Base-by-base conservation (phyloP, 2,113 vertebrate genomes). In the Malaclemys terrapin region DNA sequence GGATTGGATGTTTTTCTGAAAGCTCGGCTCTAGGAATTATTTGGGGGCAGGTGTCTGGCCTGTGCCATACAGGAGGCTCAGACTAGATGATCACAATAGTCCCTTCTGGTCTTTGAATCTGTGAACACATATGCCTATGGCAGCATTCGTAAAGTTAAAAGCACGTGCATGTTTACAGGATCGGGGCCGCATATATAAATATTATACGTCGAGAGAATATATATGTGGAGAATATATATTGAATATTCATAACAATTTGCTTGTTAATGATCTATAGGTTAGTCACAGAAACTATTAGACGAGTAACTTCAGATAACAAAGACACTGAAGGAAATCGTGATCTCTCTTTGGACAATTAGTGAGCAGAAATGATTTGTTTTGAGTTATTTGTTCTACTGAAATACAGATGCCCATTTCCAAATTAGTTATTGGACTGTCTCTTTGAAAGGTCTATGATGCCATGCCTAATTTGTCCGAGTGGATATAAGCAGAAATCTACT, bases 401-500 rank as follows among this genome's bases (percentile, higher is more conserved):
- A 17, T 85, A 8, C 22, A 38, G 84, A 62, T 29, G n/a, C 19
- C 72, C 29, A 47, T 10, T 88, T 86, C 25, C 2, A 2, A 75
- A 89, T 53, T 52, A 93, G 95, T 89, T 96, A 87, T 91, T 98
- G 96, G 79, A 95, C 82, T 22, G 89, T 65, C 87, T 96, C 45
- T 95, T 96, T 91, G 84, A 90, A 91, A 89, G 79, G 35, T 92
- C 92, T 88, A 27, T 3, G 4, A 94, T 97, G 85, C 86, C 85
- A 49, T 62, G 45, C 83, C 80, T 95, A 88, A 96, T 98, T 97
- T 97, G 89, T 89, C 47, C 75, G 96, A 97, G 91, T 91, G 78
- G 79, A 90, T 94, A 83, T 87, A 69, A 98, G 59, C 53, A 96
- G 93, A 96, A 96, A 92, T 91, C 85, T 49, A 14, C 94, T 91